Evolutionary conservation across 2,888 invertebrate genomes (phyloP), one percentile per base, ranked within the genome.

Genomic region (Nomada lathburiana): DNA sequence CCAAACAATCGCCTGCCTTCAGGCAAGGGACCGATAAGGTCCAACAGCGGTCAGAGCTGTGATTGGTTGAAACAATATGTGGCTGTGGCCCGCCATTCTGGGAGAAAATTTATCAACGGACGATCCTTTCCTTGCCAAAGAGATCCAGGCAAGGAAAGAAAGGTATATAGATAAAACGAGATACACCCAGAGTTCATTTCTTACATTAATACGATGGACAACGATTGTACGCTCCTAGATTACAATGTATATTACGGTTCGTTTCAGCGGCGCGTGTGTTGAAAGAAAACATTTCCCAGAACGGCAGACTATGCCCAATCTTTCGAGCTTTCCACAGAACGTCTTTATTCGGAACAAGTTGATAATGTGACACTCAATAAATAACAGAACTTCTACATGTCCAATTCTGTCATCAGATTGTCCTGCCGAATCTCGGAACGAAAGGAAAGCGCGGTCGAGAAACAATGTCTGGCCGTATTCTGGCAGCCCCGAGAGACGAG

Each of bases 31-130:
- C 94, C 94, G 87, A 87, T 85, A 78, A 92, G 93, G 94, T 94
- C 94, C 94, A 94, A 94, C 94, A 94, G 94, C 94, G 92, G 89
- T 93, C 88, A 92, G 90, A 93, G 93, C 94, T 94, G 94, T 94
- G 94, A 94, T 94, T 94, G 94, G 93, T 93, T 93, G 93, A 94
- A 93, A 93, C 94, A 93, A 93, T 94, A 94, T 92, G 93, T 92
- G 92, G 91, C 91, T 90, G 87, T 89, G 85, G 87, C 88, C 88
- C 87, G 89, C 86, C 88, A 88, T 92, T 91, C 88, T 88, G 86
- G 88, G 90, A 91, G 77, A 82, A 72, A 47, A 23, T 80, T 23
- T 62, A 75, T 55, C 53, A 59, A 74, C n/a, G 62, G 60, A 42
- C n/a, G 42, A 59, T 13, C 26, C 18, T 13, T 69, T 16, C 16